A percentile compares a stretch with the other conserved stretches of the same genome.
These are phyloP conservation scores for Rhombomys opimus DNA, from an alignment of 2,113 vertebrate genomes.

Conservation along the genomic window DNA sequence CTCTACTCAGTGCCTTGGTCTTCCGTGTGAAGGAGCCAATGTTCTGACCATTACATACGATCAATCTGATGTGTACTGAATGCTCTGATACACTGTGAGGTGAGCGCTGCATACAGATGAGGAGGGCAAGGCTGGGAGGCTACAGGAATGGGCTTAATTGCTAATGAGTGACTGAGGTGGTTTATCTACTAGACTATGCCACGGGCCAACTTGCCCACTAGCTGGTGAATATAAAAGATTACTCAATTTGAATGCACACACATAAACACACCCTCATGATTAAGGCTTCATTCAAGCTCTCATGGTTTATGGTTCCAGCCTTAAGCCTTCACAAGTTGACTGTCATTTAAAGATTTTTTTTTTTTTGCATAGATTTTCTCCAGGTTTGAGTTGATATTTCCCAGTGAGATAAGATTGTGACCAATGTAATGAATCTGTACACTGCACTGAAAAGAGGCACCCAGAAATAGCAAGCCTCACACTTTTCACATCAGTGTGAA, in stretches of 20 bases:
- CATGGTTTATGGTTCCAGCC: background rate
- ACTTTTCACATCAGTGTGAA: background rate
- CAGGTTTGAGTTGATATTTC: background rate
- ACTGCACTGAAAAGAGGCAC: background rate
- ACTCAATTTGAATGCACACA: background rate
- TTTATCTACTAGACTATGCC: background rate
- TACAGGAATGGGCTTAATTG: background rate
- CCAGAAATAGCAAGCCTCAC: background rate
- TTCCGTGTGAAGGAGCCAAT: background rate
- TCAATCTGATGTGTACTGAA: background rate
- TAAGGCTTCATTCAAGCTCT: background rate
- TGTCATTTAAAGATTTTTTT: background rate
- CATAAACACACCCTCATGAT: background rate
- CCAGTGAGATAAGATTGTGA: background rate
- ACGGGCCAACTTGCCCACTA: background rate
- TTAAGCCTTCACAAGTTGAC: background rate
- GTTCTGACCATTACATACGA: fast-evolving
- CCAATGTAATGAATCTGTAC: background rate
- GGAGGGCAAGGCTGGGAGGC: background rate
- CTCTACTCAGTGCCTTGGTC: background rate
- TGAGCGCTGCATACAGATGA: background rate
- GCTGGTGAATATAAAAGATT: background rate
- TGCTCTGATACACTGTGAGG: background rate
- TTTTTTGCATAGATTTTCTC: background rate
- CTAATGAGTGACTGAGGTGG: background rate